A percentile compares a stretch with the other conserved stretches of the same genome.
These are phyloP conservation scores for Ectropis crepuscularia DNA, from an alignment of 2,888 invertebrate species.

Conservation along the genomic window DNA sequence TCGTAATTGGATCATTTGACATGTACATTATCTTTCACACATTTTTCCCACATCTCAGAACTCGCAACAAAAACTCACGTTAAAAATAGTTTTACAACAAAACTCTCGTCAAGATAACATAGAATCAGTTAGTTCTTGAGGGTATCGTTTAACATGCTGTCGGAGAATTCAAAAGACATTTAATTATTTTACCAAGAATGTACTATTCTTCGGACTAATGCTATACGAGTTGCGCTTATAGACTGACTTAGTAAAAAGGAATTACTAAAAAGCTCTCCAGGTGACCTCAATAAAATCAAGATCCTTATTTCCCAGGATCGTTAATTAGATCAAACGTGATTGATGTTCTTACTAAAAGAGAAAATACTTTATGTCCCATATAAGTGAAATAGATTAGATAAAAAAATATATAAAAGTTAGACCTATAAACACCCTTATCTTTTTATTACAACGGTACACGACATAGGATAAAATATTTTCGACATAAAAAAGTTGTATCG, in stretches of 20 bases:
- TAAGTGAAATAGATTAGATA: constrained; percentile 10
- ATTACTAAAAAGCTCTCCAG: constrained; percentile 4
- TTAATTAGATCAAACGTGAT: constrained; percentile 8
- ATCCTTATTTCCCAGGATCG: neutral
- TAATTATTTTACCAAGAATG: neutral
- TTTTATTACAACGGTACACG: constrained; percentile 22
- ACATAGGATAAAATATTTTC: constrained; percentile 43
- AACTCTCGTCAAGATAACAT: too few species aligned
- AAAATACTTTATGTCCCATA: neutral
- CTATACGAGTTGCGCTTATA: neutral
- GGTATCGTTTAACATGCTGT: too few species aligned
- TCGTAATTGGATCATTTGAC: too few species aligned
- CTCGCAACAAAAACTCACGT: too few species aligned
- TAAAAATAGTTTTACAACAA: too few species aligned
- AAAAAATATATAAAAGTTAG: constrained; percentile 2
- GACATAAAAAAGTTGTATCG: constrained; percentile 42
- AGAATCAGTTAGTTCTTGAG: too few species aligned
- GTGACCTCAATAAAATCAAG: neutral
- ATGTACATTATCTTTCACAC: too few species aligned
- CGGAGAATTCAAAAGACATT: too few species aligned
- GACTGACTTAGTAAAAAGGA: neutral
- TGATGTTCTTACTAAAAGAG: neutral
- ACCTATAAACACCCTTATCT: constrained; percentile 17
- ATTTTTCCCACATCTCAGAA: too few species aligned
- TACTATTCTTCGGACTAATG: neutral